Evolutionary conservation across 2,888 invertebrate species (phyloP).

Genomic region (Aethes cnicana): DNA sequence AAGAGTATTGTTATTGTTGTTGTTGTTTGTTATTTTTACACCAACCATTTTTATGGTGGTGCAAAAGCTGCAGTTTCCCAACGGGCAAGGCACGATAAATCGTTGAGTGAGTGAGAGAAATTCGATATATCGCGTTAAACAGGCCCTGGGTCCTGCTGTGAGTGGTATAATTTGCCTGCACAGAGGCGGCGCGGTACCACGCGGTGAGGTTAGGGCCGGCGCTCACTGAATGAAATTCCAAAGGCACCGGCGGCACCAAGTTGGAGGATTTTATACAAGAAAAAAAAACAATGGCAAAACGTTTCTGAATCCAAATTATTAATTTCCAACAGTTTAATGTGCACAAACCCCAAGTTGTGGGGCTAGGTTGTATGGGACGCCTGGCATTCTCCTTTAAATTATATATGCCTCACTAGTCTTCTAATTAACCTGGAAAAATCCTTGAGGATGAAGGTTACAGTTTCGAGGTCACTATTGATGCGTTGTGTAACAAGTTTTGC

Average conservation of each 20-base stretch:
- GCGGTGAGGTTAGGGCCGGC: constrained; percentile 41
- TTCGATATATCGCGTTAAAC: constrained; percentile 62
- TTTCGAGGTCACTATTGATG: no score
- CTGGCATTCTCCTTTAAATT: no score
- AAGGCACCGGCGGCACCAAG: constrained; percentile 26
- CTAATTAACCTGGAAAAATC: constrained; percentile 23
- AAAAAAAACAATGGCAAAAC: no score
- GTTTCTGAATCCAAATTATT: no score
- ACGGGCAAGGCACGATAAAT: constrained; percentile 47
- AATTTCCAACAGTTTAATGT: no score
- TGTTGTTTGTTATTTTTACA: no score
- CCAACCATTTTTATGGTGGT: no score
- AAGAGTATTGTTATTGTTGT: no score
- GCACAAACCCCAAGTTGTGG: no score
- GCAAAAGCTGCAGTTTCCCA: constrained; percentile 30
- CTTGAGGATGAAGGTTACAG: constrained; percentile 33
- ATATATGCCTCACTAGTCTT: constrained; percentile 14
- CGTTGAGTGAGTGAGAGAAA: constrained; percentile 59
- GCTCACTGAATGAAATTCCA: constrained; percentile 45
- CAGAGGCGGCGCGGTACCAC: constrained; percentile 39
- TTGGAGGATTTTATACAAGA: constrained; percentile 23
- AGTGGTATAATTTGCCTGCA: constrained; percentile 64
- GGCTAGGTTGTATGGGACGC: no score
- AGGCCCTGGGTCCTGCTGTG: constrained; percentile 58
- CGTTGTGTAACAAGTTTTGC: no score